A percentile compares a stretch with the other conserved stretches of the same genome.
phyloP scores from a whole-genome alignment of 2,797 vertebrate species.

The Acipenser oxyrinchus region DNA sequence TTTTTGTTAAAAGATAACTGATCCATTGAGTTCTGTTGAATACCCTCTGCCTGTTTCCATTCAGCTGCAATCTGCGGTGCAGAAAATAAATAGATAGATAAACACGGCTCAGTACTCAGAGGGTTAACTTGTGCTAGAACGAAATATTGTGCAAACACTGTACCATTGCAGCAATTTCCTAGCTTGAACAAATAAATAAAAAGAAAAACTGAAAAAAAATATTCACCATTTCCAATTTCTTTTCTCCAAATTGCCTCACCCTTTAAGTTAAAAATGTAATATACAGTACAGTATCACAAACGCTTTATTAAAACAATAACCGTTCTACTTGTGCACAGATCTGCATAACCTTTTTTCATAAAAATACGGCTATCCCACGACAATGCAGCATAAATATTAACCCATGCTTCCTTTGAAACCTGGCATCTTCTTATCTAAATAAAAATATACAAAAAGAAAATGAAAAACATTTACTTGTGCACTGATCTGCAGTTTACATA shows the following conservation, averaged over 20 bases:
- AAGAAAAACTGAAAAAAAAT: slow-evolving; percentile 32
- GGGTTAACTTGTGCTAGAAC: slow-evolving; percentile 57
- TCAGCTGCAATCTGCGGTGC: no score
- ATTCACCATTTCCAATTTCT: slow-evolving; percentile 4
- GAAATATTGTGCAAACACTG: slow-evolving; percentile 32
- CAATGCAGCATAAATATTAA: no score
- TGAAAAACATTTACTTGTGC: no score
- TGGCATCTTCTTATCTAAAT: no score
- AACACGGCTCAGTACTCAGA: slow-evolving; percentile 48
- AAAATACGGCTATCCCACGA: no score
- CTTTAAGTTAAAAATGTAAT: slow-evolving; percentile 42
- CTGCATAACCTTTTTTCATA: no score
- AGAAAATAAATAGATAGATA: background rate
- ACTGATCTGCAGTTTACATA: no score
- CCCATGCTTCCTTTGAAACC: no score
- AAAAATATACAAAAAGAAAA: no score
- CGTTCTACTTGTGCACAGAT: no score
- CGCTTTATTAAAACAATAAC: no score
- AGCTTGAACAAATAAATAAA: slow-evolving; percentile 53
- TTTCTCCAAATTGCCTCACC: slow-evolving; percentile 51
- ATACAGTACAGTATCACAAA: background rate
- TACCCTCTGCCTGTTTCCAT: background rate
- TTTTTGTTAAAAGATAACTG: background rate
- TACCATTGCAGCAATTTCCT: slow-evolving; percentile 39
- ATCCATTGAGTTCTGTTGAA: background rate